A percentile compares a stretch with the other conserved stretches of the same genome.
These are phyloP conservation scores for Drosophila parthenogenetica DNA, from an alignment of 2,888 invertebrate genomes.

Conservation along the genomic window DNA sequence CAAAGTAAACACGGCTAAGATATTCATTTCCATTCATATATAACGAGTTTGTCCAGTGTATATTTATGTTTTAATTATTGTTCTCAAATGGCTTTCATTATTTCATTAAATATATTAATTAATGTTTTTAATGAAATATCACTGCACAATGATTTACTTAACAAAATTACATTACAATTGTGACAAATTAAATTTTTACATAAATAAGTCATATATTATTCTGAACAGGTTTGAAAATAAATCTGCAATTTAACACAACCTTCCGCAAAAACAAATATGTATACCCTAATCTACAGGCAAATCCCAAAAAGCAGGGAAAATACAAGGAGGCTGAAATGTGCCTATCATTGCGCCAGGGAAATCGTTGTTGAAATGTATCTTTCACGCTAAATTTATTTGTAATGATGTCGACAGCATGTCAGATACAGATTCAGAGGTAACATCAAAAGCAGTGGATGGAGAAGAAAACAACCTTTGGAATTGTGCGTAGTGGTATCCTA, in stretches of 20 bases:
- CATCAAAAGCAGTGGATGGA: constrained; percentile 3
- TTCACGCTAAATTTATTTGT: constrained; percentile 80
- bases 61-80: no score
- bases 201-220: not conserved
- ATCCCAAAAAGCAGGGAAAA: not conserved
- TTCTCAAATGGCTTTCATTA: no score
- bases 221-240: constrained; percentile 9
- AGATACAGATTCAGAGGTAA: constrained; percentile 32
- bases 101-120: no score
- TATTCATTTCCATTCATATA: no score
- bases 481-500: constrained; percentile 20
- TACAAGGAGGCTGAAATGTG: constrained; percentile 35
- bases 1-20: no score
- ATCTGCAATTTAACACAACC: not conserved
- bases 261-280: not conserved
- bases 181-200: not conserved
- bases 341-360: constrained; percentile 62
- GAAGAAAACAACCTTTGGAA: constrained; percentile 36
- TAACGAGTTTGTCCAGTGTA: no score
- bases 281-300: constrained; percentile 1
- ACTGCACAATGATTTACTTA: no score
- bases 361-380: constrained; percentile 71
- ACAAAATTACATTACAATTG: no score
- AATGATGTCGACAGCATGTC: constrained; percentile 74
- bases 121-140: no score